Conservation (phyloP, 2,113 vertebrate genomes). For the Psittacus erithacus region DNA sequence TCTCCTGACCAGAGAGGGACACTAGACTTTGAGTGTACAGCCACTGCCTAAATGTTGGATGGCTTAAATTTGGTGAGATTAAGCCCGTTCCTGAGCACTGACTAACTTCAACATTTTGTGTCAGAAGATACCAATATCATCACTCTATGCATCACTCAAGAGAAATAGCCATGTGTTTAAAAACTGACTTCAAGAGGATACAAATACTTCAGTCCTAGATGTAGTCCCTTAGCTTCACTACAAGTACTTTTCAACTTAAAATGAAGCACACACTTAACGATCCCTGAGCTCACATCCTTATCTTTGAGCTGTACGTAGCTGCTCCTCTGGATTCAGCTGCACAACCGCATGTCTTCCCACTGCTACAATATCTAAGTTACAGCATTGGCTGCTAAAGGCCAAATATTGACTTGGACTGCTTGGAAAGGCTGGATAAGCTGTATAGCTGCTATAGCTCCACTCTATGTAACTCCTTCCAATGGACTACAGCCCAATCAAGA, state of each 20-base stretch:
- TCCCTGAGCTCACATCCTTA: neutral
- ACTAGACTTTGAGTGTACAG: neutral
- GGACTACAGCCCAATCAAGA: neutral
- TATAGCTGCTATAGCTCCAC: neutral
- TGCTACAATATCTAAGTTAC: neutral
- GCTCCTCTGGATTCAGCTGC: neutral
- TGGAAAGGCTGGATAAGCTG: neutral
- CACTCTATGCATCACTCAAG: neutral
- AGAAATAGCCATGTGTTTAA: neutral
- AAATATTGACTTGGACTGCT: neutral
- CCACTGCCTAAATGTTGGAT: neutral
- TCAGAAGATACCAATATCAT: neutral
- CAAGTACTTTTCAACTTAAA: neutral
- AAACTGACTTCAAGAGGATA: neutral
- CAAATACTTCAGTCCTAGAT: neutral
- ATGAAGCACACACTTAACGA: neutral
- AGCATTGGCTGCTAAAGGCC: neutral
- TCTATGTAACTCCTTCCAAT: neutral
- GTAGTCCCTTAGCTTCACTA: neutral
- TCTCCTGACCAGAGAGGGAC: neutral
- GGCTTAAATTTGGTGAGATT: neutral
- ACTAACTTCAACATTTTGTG: neutral
- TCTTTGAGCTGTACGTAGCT: neutral
- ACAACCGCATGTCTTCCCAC: neutral
- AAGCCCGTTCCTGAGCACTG: neutral